Base-by-base conservation (phyloP, 2,888 invertebrate species). In the Pterostichus madidus region DNA sequence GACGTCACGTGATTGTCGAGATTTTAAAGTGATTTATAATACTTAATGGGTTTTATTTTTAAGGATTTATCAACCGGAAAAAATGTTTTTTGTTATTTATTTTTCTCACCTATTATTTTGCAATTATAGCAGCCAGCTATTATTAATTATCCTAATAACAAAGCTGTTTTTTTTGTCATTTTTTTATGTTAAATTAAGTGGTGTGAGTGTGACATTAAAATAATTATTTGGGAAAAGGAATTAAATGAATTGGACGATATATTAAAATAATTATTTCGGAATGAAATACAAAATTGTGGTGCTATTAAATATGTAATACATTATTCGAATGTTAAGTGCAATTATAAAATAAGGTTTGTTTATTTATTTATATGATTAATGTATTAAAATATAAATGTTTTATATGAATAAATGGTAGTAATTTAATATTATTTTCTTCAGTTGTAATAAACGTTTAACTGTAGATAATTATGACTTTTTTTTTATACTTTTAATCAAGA, bases 11-110 rank as follows among this genome's bases (percentile, higher is more conserved):
- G 73, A 73, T 73, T n/a, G 46, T 73, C n/a, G 17, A 73, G 73
- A 46, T 73, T 73, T 68, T 35, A 68, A 68, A 68, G 44, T 68
- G 68, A 68, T 68, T 68, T 35, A 68, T 68, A 68, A 35, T 68
- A 4, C 68, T 13, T 68, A 68, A 68, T 68, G 68, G 68, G 13
- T 35, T 39, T 35, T 53, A 11, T 53, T 53, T 53, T 15, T 39
- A 24, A 17, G 31, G 17, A 24, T 59, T 24, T 59, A 59, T 59
- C 17, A 11, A 59, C 59, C 59, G 59, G 59, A 59, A 59, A n/a
- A 59, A 59, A 31, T 17, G 5, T 8, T 59, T 59, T 59, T 59
- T 17, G 17, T 24, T 10, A 10, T 17, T 17, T 17, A 17, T 53
- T 53, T 53, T 53, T 17, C 24, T 59, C 11, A 59, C 59, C 24